Base-by-base conservation (phyloP, 1,140 invertebrate species). In the Battus philenor region DNA sequence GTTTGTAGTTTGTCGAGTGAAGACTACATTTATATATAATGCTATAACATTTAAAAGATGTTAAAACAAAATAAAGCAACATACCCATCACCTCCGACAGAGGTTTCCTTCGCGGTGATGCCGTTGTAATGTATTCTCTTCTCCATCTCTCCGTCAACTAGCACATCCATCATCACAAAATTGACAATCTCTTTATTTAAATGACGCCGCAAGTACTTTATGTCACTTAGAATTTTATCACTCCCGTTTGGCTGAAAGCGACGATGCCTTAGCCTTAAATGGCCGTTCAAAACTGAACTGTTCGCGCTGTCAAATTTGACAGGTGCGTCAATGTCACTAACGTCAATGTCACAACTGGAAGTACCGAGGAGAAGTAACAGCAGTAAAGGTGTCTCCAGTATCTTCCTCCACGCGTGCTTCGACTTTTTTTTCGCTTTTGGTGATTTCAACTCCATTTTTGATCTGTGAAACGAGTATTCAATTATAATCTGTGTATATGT, bases 71-170 rank as follows among this genome's bases (percentile, higher is more conserved):
- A n/a, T n/a, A n/a, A n/a, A n/a, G n/a, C 20, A 10, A 29, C 31
- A 70, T 60, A 89, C 87, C 86, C 79, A 53, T 86, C 78, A 30
- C 39, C 50, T 0, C 80, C 75, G 15, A 90, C 89, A 31, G 83
- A 87, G 0, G 90, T 91, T 65, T 92, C 90, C 59, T 91, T 91
- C 13, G 90, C 90, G 2, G 87, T 88, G 10, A 91, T 67, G 5
- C 89, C 89, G 41, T 88, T 87, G 49, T 73, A 90, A 63, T 88
- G 87, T 12, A 92, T 81, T 10, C 90, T 68, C 1, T 86, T 87
- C 66, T 92, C 91, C 26, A 87, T 68, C 50, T 92, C 90, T 10
- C 90, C 90, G 59, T 92, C 91, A 15, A 85, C 54, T 4, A 92
- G 68, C 18, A 68, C 68, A 44, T 91, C 90, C 1, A 76, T 87